Evolutionary conservation across 1,140 invertebrate genomes (phyloP), one percentile per base, ranked within the genome.

Genomic region (Ooceraea biroi): DNA sequence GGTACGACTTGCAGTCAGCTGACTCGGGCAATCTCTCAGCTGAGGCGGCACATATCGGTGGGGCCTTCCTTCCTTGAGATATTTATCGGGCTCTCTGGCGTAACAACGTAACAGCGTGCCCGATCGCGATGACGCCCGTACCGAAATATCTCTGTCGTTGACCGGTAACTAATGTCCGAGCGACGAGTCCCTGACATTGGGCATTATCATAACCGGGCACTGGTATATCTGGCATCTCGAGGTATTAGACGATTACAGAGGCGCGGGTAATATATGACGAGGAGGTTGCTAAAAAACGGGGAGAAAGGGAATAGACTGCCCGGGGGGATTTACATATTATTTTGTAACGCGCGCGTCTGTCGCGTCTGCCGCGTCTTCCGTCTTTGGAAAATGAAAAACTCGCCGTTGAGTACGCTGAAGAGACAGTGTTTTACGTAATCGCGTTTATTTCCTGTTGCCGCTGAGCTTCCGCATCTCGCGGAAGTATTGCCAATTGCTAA

Each of bases 1-100:
- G 63, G 71, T 48, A 78, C 89, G 89, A 88, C 87, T 91, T 73
- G 61, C 71, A 87, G 88, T 93, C 92, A 93, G 92, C 91, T 93
- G 92, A 93, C 90, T 92, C 78, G 66, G 83, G 73, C 78, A 82
- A 88, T 78, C 85, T 90, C 86, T 90, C 91, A 92, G 89, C 90
- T 91, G 90, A 92, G 82, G 77, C 17, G 14, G 36, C 22, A 36
- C 36, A 11, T 50, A 52, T 61, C 55, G 55, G n/a, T n/a, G n/a
- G n/a, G n/a, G n/a, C n/a, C n/a, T n/a, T n/a, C 68, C 68, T 85
- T 74, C 22, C 48, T 52, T 73, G 41, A 69, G 73, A 50, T 66
- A 58, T 55, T 71, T 50, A 82, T 72, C 46, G 52, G n/a, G 14
- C 48, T 52, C 27, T n/a, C 41, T 55, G 12, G 3, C 52, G 52